Evolutionary conservation across 2,888 invertebrate genomes (phyloP).

Genomic region (Reticulitermes lucifugus): DNA sequence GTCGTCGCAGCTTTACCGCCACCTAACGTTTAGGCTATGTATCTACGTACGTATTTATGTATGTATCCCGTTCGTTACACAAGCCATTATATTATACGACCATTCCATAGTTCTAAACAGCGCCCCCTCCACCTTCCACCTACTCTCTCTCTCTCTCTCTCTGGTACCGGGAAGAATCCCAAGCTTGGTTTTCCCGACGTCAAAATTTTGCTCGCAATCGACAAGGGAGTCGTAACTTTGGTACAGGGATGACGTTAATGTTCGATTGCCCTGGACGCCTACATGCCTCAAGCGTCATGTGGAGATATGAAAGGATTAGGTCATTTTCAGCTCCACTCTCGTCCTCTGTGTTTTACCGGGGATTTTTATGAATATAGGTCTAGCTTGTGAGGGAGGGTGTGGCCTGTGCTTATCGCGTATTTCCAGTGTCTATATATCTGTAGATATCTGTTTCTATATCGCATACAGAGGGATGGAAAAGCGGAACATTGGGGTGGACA

Average conservation of each 20-base stretch:
- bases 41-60: background rate
- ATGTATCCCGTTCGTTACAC: slow-evolving; percentile 18
- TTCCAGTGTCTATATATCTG: slow-evolving; percentile 42
- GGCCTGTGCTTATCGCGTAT: slow-evolving; percentile 40
- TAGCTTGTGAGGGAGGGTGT: slow-evolving; percentile 27
- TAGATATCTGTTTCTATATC: slow-evolving; percentile 39
- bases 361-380: slow-evolving; percentile 51
- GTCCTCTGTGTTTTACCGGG: slow-evolving; percentile 27
- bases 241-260: slow-evolving; percentile 51
- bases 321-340: slow-evolving; percentile 51
- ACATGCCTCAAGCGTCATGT: slow-evolving; percentile 51
- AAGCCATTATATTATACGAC: slow-evolving; percentile 36
- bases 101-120: slow-evolving; percentile 29
- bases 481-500: background rate
- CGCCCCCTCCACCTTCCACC: background rate
- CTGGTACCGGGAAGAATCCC: slow-evolving; percentile 21
- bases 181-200: slow-evolving; percentile 40
- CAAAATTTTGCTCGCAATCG: slow-evolving; percentile 51
- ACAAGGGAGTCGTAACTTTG: slow-evolving; percentile 53
- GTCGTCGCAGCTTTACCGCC: background rate
- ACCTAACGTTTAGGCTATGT: background rate
- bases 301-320: slow-evolving; percentile 54
- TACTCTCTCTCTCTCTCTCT: background rate
- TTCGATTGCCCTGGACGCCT: slow-evolving; percentile 49
- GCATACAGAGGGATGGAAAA: slow-evolving; percentile 3